Evolutionary conservation across 1,140 invertebrate genomes (phyloP), one percentile per base, ranked within the genome.

Genomic region (Ips typographus): DNA sequence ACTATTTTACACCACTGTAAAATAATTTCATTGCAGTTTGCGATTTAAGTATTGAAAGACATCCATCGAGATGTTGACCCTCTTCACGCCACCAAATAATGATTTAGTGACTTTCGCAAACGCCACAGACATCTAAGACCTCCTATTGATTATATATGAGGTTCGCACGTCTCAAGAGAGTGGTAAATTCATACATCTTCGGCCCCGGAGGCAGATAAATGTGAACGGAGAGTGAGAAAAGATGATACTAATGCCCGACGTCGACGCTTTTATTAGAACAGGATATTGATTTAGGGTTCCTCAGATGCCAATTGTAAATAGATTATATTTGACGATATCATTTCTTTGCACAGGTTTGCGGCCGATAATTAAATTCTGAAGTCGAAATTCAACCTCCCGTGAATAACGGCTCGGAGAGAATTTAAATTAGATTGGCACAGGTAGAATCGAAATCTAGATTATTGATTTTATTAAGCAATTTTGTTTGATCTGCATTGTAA

Each of bases 71-170:
- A 42, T 70, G 68, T 65, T 70, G 61, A 65, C 68, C 68, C 68
- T 70, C 38, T 36, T 64, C 55, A 60, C 52, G 38, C 61, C 43
- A 55, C 57, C 56, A 64, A 68, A 72, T 75, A 76, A 77, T 76
- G 76, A 77, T 77, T 77, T 76, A 77, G 68, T 72, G 67, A 70
- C 71, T 68, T 69, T 68, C 67, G 71, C 69, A 70, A 71, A 61
- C 68, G 56, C 64, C 60, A 73, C 74, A 74, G 74, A 75, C 74
- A 75, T 76, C 65, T 73, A 70, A 72, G 72, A 75, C 73, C 74
- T 76, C 68, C 76, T 77, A 76, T 76, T 75, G 76, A 76, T 76
- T 76, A 77, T 77, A 74, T 75, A 76, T 76, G 74, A 77, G 76
- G 64, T 68, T 70, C 58, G 42, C 62, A 59, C 65, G 71, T 76